Percentiles rank a stretch among this genome's conserved stretches.
Evolutionary conservation across 2,113 vertebrate species (phyloP).

Genomic region (Gavia stellata): DNA sequence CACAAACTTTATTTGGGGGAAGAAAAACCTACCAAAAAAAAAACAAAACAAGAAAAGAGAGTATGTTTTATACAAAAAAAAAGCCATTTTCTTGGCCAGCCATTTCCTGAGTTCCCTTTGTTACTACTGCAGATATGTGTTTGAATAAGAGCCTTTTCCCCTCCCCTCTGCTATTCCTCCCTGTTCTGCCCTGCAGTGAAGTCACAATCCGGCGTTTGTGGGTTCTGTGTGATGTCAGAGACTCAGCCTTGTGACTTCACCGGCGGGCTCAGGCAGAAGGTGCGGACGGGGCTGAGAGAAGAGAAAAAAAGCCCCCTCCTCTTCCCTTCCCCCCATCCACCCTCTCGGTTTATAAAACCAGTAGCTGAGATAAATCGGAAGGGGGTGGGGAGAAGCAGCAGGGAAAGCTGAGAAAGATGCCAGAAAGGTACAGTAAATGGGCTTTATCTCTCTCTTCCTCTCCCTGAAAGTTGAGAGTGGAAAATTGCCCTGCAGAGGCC

Average conservation of each 20-base stretch:
- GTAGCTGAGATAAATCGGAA: conserved; percentile 58
- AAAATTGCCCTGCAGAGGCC: conserved; percentile 62
- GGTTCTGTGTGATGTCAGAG: conserved; percentile 76
- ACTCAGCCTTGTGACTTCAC: conserved; percentile 77
- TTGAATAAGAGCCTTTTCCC: conserved; percentile 67
- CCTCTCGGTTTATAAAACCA: conserved; percentile 45
- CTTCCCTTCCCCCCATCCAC: neutral
- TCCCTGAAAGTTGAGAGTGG: conserved; percentile 64
- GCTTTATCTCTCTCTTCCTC: conserved; percentile 45
- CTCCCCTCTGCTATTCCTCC: conserved; percentile 52
- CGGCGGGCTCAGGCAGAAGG: conserved; percentile 69
- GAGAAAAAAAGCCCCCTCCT: conserved; percentile 50
- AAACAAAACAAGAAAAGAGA: neutral
- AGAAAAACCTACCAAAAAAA: neutral
- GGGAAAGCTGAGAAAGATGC: conserved; percentile 68
- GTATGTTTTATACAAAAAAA: neutral
- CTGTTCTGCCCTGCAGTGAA: conserved; percentile 72
- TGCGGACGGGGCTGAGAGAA: conserved; percentile 65
- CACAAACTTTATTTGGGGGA: neutral
- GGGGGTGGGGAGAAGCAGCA: conserved; percentile 66
- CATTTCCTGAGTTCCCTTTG: conserved; percentile 67
- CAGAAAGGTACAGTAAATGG: conserved; percentile 70
- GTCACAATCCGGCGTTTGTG: conserved; percentile 75
- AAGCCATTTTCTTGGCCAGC: conserved; percentile 58
- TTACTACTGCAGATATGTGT: conserved; percentile 70